Evolutionary conservation across 2,113 vertebrate species (phyloP), one percentile per base, ranked within the genome.

Genomic region (Mugil cephalus): DNA sequence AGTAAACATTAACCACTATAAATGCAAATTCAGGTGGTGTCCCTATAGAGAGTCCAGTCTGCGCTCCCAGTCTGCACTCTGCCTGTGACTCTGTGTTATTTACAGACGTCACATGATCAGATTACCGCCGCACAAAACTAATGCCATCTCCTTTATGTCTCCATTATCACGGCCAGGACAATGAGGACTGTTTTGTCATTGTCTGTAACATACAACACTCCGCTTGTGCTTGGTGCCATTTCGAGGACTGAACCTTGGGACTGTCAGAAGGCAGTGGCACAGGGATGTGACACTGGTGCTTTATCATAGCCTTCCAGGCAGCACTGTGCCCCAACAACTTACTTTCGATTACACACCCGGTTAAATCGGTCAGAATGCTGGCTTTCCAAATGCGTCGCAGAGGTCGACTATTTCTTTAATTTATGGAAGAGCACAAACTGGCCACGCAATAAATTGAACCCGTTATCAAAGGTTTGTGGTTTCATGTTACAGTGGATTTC

Each of bases 21-120:
- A 76, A 90, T 83, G 59, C 69, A 83, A 85, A 87, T 82, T 34
- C 47, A 55, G 36, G 14, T 17, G 18, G 13, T 30, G 24, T 10
- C 10, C 11, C 15, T 5, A 35, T 10, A 51, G n/a, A 34, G 14
- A n/a, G 3, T 34, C 10, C 43, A 42, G 8, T 12, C 17, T 2
- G 34, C 53, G 14, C 47, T 67, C 48, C 21, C 30, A 21, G 42
- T 14, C 36, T 62, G 6, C 46, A 30, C 40, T 14, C 34, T 10
- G 6, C 9, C 30, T 10, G n/a, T 30, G 19, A 18, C 14, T n/a
- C n/a, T 10, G 5, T 12, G 15, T 42, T 11, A 30, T 17, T 46
- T 19, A 45, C 50, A 38, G 18, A 61, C 38, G 18, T 39, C 35
- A 6, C 2, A 18, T 0, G 13, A 10, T 46, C 8, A 15, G 13